Conservation (phyloP, 2,113 vertebrate genomes). For the Ovis canadensis region DNA sequence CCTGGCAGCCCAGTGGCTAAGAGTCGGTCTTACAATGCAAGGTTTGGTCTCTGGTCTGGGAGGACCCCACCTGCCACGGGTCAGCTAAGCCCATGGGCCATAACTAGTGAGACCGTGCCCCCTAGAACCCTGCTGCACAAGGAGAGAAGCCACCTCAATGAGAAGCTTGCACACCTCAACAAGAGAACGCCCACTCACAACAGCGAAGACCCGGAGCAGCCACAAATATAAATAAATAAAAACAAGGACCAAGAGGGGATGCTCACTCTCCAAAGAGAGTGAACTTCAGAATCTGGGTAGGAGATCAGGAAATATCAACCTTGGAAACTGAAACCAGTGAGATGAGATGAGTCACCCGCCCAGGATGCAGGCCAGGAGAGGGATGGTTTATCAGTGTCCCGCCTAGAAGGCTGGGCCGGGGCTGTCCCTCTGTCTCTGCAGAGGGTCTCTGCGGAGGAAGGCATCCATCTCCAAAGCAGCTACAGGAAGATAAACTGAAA, state of each 20-base stretch:
- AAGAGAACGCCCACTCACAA: not conserved
- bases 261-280: not conserved
- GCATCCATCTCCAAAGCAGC: not conserved
- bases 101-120: accelerated
- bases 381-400: accelerated
- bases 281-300: not conserved
- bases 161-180: not conserved
- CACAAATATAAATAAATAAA: not conserved
- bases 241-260: not conserved
- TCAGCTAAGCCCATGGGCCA: not conserved
- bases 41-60: not conserved
- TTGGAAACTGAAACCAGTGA: not conserved
- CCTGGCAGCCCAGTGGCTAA: not conserved
- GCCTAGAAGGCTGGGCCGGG: accelerated
- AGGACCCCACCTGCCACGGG: not conserved
- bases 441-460: not conserved
- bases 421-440: not conserved
- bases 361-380: not conserved
- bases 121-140: not conserved
- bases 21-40: not conserved
- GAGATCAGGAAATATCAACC: not conserved
- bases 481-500: not conserved
- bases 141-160: not conserved
- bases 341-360: not conserved
- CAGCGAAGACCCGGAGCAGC: not conserved